These are phyloP conservation scores for Enteromius fasciolatus DNA, from an alignment of 2,797 vertebrate species.

Conservation along the genomic window DNA sequence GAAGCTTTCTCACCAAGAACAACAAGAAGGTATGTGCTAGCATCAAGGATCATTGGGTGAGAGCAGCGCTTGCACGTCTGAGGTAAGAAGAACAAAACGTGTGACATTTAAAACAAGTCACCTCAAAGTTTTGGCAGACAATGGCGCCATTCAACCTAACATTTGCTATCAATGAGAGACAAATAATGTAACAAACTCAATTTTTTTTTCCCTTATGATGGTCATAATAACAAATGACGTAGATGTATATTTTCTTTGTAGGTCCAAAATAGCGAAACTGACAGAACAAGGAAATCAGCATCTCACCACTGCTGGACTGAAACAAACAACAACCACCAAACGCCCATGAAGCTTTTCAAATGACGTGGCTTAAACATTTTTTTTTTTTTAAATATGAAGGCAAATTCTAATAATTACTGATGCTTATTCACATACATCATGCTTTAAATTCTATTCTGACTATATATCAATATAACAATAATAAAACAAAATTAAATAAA, in stretches of 20 bases:
- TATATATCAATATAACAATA: neutral
- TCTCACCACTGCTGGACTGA: neutral
- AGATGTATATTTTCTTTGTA: slow-evolving; percentile 38
- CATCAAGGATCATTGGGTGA: slow-evolving; percentile 71
- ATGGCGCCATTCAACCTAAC: neutral
- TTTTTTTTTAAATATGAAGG: neutral
- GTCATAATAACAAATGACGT: neutral
- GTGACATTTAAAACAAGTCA: slow-evolving; percentile 5
- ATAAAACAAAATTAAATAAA: neutral
- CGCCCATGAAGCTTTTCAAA: neutral
- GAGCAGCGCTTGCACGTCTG: slow-evolving; percentile 58
- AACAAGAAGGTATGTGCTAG: slow-evolving; percentile 65
- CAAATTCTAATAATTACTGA: neutral
- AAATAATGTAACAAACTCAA: neutral
- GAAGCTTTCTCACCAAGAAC: slow-evolving; percentile 69
- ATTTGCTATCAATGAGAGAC: neutral
- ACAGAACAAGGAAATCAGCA: slow-evolving; percentile 18
- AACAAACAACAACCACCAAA: neutral
- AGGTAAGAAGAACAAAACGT: slow-evolving; percentile 64
- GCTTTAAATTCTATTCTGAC: neutral
- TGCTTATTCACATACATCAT: neutral
- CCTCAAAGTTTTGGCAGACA: neutral
- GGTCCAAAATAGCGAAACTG: slow-evolving; percentile 66
- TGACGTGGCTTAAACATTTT: neutral
- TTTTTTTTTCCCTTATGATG: neutral